phyloP scores from a whole-genome alignment of 2,888 invertebrate species.

The Stenodema calcarata region DNA sequence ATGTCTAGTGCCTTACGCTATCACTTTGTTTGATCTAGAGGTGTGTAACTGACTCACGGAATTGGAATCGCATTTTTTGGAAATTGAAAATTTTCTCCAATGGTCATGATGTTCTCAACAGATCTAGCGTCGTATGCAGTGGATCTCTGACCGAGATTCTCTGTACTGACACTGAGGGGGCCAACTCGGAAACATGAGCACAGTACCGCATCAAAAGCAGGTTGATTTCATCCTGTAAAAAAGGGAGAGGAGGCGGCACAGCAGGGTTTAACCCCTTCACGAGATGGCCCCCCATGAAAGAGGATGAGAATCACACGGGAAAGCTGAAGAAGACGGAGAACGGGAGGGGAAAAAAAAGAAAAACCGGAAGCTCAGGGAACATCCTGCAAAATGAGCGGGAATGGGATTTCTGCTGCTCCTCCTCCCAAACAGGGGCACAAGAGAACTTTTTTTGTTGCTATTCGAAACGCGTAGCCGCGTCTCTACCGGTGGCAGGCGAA shows the following conservation, averaged over 20 bases:
- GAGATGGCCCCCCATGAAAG: neutral
- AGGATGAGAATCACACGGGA: constrained; percentile 5
- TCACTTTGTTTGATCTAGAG: too few relatives aligned
- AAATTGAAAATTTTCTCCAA: too few relatives aligned
- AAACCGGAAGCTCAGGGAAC: constrained; percentile 24
- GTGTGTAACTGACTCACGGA: too few relatives aligned
- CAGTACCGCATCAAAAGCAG: constrained; percentile 30
- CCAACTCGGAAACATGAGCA: constrained; percentile 7
- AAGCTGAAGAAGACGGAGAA: neutral
- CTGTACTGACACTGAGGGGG: too few relatives aligned
- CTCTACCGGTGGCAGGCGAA: constrained; percentile 17
- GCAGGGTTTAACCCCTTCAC: neutral
- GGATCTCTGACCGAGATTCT: neutral
- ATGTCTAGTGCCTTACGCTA: too few relatives aligned
- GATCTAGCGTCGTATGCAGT: too few relatives aligned
- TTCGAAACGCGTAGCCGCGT: constrained; percentile 24
- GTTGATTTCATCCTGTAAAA: constrained; percentile 9
- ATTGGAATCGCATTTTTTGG: too few relatives aligned
- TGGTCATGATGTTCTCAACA: too few relatives aligned
- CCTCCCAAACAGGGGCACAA: neutral
- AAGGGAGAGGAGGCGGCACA: neutral
- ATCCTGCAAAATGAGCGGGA: constrained; percentile 11
- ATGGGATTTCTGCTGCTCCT: constrained; percentile 23
- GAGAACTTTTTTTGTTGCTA: constrained; percentile 15
- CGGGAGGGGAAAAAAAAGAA: neutral